Base-by-base conservation (phyloP, 2,888 invertebrate genomes). In the Vandiemenella viatica region DNA sequence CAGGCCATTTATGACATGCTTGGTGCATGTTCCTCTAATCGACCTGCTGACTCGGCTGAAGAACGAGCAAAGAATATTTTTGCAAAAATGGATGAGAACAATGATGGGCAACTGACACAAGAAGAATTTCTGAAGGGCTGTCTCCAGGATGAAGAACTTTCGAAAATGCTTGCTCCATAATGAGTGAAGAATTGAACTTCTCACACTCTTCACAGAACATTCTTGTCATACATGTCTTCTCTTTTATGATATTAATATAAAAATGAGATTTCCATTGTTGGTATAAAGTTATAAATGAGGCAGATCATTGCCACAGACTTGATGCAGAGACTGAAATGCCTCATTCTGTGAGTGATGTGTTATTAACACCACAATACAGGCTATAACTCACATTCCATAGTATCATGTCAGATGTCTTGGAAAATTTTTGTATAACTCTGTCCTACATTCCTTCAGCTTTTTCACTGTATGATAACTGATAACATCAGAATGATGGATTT, bases 1-100 rank as follows among this genome's bases (percentile, higher is more conserved):
- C 76, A 97, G 97, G 97, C 97, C 57, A 97, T 98, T 70, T 98
- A 98, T 72, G 96, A 96, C 69, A 98, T 98, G 97, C 76, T 98
- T 60, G 97, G 97, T 49, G 93, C 93, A 56, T 92, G 92, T 69
- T 90, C 90, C 62, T 90, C 90, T 68, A 91, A 90, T 71, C 76
- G 91, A 64, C 91, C 93, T 43, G 90, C 90, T 37, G 93, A 92
- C 66, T 91, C 93, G 17, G 96, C 97, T 21, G 93, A 96, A 66
- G 95, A 96, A 65, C 76, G 97, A 58, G 97, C 97, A 59, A 92
- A 93, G 74, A 96, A 95, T 69, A 98, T 98, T 62, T 98, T 98
- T 71, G 92, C 92, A 53, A 95, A 95, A 71, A 97, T 98, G 97
- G 97, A 98, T 68, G 90, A 92, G 65, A 97, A 98, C 76, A 91